Percentiles rank a stretch among this genome's conserved stretches.
Conservation (phyloP, 2,113 vertebrate species). For the Seriola dumerili region DNA sequence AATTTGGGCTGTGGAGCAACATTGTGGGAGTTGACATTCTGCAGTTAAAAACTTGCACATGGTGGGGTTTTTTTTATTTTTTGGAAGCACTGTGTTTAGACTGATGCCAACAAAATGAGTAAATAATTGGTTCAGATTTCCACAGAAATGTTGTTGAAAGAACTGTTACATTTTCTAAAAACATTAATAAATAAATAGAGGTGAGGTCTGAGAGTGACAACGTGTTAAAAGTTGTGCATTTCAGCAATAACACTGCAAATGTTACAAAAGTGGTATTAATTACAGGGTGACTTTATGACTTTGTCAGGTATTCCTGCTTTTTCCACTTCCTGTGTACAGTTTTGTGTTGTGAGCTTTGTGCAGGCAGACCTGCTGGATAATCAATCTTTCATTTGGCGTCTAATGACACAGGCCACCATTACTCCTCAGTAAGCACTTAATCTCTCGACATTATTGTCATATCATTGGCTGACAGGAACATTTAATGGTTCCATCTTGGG, state of each 20-base stretch:
- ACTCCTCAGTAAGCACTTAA: constrained; percentile 33
- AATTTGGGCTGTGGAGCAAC: neutral
- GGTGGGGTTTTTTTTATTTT: too few species aligned
- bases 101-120: neutral
- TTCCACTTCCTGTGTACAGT: neutral
- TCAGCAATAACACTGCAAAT: neutral
- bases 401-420: constrained; percentile 14
- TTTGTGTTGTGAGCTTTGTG: neutral
- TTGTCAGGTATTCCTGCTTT: neutral
- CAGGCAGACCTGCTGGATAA: neutral
- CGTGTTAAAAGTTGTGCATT: neutral
- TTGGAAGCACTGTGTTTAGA: neutral
- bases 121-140: neutral
- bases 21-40: neutral
- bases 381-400: constrained; percentile 9
- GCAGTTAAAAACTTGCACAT: neutral
- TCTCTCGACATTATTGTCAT: neutral
- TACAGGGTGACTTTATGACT: neutral
- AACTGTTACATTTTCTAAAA: too few species aligned
- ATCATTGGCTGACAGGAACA: neutral
- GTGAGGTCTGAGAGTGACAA: neutral
- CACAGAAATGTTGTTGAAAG: too few species aligned
- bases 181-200: too few species aligned
- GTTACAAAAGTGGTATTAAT: neutral
- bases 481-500: constrained; percentile 15